Base-by-base conservation (phyloP, 1,140 invertebrate species). In the Brachystomella parvula region DNA sequence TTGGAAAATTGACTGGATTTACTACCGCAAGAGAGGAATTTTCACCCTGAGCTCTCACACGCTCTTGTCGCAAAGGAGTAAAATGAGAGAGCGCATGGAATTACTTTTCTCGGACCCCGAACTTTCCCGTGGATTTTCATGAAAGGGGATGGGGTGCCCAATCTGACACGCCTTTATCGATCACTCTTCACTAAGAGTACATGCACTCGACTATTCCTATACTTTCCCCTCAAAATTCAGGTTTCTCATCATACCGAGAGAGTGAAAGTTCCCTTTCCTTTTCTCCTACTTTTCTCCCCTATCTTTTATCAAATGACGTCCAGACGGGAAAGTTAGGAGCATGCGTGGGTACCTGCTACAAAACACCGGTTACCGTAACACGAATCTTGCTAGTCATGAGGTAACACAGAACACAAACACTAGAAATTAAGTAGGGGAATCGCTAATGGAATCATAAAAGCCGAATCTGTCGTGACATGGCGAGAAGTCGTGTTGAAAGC, bases 151-250 rank as follows among this genome's bases (percentile, higher is more conserved):
- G 49, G 24, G 53, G 44, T 24, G 44, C 65, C 57, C 65, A 53
- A 65, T 66, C 65, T n/a, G 65, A 61, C 65, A 66, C 65, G 65
- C 65, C 65, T 66, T 61, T 66, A 66, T 66, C 60, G 65, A 66
- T 66, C 49, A 53, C 9, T 24, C 49, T 17, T 26, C 9, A 53
- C n/a, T n/a, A n/a, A 15, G n/a, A n/a, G 12, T 15, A 60, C 6
- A 17, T 60, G 58, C 58, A 60, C 6, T 31, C 24, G 6, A 60
- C 28, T 33, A 60, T 29, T 31, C 28, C 58, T 12, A 29, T 60
- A 28, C 21, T 21, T 19, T 15, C 15, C 58, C 28, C 30, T 29
- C 12, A 3, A 24, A 15, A 57, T 21, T 21, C 53, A 44, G 39
- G 39, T 12, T n/a, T 44, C n/a, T 44, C 39, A 9, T n/a, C 39